phyloP scores from a whole-genome alignment of 2,888 invertebrate genomes.

The Cephalotes varians region DNA sequence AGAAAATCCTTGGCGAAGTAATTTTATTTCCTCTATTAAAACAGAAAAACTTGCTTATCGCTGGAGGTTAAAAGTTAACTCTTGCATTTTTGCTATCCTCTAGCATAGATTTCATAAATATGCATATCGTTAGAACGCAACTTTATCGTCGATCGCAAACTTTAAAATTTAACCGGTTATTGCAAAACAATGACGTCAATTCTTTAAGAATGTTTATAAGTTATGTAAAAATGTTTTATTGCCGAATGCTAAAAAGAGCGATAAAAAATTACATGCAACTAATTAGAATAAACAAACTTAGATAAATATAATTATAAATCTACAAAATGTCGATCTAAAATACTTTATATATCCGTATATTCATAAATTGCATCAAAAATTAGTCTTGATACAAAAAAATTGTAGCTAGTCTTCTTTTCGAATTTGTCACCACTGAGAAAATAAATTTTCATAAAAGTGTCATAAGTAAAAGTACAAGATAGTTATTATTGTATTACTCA shows the following conservation, averaged over 20 bases:
- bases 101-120: slow-evolving; percentile 15
- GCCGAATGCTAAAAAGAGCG: neutral
- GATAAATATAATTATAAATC: neutral
- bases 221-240: neutral
- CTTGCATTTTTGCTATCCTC: slow-evolving; percentile 11
- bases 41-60: slow-evolving; percentile 31
- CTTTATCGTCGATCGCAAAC: neutral
- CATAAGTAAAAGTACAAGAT: neutral
- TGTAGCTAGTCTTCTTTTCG: neutral
- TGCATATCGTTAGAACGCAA: neutral
- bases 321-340: neutral
- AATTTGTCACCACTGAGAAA: neutral
- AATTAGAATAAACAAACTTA: neutral
- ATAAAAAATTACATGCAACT: neutral
- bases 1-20: neutral
- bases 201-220: neutral
- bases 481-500: neutral
- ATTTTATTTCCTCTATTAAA: neutral
- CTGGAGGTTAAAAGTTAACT: slow-evolving; percentile 54
- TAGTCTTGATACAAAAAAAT: neutral
- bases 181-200: slow-evolving; percentile 3
- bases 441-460: neutral
- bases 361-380: neutral
- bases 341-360: neutral
- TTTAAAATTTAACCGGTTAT: neutral